These are phyloP conservation scores for Pristionchus exspectatus DNA, from an alignment of 2,888 invertebrate species.

Conservation along the genomic window DNA sequence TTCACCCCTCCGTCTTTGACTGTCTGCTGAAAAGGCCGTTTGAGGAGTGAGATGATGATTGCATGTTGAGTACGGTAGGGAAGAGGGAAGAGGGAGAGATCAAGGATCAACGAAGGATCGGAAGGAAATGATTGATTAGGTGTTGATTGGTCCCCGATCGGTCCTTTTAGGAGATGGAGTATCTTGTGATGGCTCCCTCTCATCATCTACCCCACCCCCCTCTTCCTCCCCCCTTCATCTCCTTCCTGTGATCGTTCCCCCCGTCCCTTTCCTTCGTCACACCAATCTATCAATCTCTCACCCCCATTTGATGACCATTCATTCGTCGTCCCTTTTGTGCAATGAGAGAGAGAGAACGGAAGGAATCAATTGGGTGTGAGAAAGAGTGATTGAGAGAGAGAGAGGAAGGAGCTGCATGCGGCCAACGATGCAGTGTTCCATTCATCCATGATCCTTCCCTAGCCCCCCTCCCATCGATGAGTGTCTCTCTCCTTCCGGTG, in stretches of 20 bases:
- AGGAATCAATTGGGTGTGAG: conserved; percentile 28
- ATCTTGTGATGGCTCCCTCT: conserved; percentile 43
- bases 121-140: background rate
- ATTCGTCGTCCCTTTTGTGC: background rate
- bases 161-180: background rate
- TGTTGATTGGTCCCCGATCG: conserved; percentile 39
- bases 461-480: background rate
- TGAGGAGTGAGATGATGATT: conserved; percentile 33
- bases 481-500: background rate
- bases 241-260: background rate
- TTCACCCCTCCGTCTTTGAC: conserved; percentile 40
- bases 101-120: background rate
- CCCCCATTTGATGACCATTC: conserved; percentile 31
- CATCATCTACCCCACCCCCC: no score
- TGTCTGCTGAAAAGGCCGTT: conserved; percentile 34
- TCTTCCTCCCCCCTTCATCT: background rate
- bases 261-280: conserved; percentile 37
- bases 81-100: background rate
- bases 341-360: background rate
- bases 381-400: conserved; percentile 11
- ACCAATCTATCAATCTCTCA: conserved; percentile 45
- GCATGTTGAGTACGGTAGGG: conserved; percentile 27
- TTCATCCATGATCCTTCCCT: background rate
- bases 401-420: background rate
- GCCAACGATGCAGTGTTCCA: background rate